Conservation (phyloP, 2,888 invertebrate species). For the Ichneumoninae sp. region DNA sequence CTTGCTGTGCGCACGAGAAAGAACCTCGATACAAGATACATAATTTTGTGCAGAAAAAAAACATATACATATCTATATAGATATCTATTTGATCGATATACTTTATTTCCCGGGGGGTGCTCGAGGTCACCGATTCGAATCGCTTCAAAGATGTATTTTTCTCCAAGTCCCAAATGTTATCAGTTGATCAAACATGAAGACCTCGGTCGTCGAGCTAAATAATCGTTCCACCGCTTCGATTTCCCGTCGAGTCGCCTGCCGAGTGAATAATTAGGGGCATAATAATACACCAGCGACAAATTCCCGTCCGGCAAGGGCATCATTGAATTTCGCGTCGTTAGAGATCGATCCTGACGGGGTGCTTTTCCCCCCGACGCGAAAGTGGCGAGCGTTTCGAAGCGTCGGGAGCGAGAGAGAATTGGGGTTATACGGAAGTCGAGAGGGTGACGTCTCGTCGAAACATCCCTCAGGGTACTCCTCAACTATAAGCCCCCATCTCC, state of each 20-base stretch:
- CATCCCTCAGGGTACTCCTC: slow-evolving; percentile 53
- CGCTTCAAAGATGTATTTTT: not conserved
- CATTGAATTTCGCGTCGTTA: not conserved
- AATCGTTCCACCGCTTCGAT: not conserved
- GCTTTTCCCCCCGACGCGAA: not conserved
- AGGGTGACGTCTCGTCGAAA: slow-evolving; percentile 61
- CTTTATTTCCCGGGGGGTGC: not conserved
- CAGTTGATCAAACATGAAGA: not conserved
- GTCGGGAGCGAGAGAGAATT: slow-evolving; percentile 9
- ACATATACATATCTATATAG: too few relatives aligned
- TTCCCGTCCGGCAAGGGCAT: not conserved
- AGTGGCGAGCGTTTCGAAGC: slow-evolving; percentile 4
- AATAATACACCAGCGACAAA: not conserved
- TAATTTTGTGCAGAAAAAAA: too few relatives aligned
- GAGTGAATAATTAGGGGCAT: slow-evolving; percentile 7
- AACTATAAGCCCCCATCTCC: slow-evolving; percentile 30
- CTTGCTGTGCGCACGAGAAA: too few relatives aligned
- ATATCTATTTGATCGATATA: too few relatives aligned
- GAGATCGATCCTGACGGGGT: slow-evolving; percentile 16
- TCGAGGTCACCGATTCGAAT: not conserved
- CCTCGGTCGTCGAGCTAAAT: not conserved
- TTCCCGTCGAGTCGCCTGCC: not conserved
- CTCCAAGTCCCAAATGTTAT: not conserved
- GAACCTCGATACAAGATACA: too few relatives aligned
- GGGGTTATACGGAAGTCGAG: slow-evolving; percentile 41